phyloP scores from a whole-genome alignment of 2,797 vertebrate genomes.

The Synaphobranchus kaupii region DNA sequence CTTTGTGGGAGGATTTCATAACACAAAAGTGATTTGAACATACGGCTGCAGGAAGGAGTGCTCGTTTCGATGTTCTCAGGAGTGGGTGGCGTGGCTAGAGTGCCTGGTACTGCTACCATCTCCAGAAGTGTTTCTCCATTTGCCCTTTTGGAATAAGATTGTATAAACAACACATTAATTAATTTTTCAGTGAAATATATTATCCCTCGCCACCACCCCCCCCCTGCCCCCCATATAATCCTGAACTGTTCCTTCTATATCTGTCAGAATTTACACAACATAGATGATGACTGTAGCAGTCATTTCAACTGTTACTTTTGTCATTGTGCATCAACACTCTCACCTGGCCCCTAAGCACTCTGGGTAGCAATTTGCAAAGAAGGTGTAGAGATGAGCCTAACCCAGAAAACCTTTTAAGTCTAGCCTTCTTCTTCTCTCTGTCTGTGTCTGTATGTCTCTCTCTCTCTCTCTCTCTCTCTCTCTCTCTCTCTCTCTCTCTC shows the following conservation, averaged over 20 bases:
- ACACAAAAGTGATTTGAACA: neutral
- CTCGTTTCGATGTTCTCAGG: neutral
- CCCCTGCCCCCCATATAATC: neutral
- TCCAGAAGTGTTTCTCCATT: neutral
- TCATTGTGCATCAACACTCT: neutral
- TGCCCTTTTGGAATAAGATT: neutral
- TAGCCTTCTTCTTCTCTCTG: neutral
- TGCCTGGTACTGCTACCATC: neutral
- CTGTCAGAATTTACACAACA: neutral
- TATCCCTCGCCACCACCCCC: neutral
- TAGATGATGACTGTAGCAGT: neutral
- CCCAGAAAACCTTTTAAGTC: neutral
- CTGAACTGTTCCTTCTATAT: neutral
- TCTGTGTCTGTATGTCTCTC: too few species aligned
- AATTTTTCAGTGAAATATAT: neutral
- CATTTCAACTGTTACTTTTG: neutral
- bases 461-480: too few species aligned
- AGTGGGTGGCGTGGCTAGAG: neutral
- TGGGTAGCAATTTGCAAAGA: neutral
- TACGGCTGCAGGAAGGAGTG: neutral
- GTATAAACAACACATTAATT: neutral
- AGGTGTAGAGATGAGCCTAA: neutral
- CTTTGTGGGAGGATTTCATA: constrained; percentile 3
- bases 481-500: neutral
- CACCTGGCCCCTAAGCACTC: neutral